These are phyloP conservation scores for Hydractinia symbiolongicarpus DNA, from an alignment of 30 jellyfish, hydroid and myxozoan genomes.

Conservation along the genomic window DNA sequence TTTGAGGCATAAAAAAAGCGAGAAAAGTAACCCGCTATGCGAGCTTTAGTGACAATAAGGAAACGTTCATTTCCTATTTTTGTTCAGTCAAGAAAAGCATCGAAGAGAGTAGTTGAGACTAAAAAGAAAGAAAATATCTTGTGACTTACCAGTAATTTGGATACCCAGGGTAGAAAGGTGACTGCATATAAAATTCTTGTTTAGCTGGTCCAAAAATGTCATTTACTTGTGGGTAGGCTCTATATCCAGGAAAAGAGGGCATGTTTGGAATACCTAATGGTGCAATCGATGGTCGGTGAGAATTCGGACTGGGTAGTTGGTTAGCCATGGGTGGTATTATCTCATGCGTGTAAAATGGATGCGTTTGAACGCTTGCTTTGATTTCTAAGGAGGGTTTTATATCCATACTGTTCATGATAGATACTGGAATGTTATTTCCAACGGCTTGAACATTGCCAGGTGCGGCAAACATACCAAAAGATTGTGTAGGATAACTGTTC, in stretches of 20 bases:
- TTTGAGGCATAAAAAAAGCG: too few relatives aligned
- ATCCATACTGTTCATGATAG: slow-evolving; percentile 17
- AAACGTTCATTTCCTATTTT: neutral
- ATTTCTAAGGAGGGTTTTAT: slow-evolving; percentile 25
- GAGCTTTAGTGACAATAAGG: too few relatives aligned
- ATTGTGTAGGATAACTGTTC: slow-evolving; percentile 18
- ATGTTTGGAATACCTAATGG: slow-evolving; percentile 3
- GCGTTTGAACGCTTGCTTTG: slow-evolving; percentile 5
- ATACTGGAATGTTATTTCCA: neutral
- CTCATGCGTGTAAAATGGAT: slow-evolving; percentile 26
- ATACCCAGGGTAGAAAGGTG: slow-evolving; percentile 77
- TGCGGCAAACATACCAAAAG: slow-evolving; percentile 16
- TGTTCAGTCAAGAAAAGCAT: neutral
- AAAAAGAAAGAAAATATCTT: too few relatives aligned
- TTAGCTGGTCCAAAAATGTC: slow-evolving; percentile 68
- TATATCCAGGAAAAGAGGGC: slow-evolving; percentile 45
- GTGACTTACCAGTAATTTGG: slow-evolving; percentile 85
- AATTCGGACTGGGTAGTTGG: slow-evolving; percentile 38
- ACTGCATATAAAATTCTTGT: slow-evolving; percentile 85
- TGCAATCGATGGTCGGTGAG: slow-evolving; percentile 20
- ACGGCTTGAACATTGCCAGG: neutral
- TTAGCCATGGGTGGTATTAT: slow-evolving; percentile 6
- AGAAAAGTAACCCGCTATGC: too few relatives aligned
- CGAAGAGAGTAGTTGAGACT: neutral
- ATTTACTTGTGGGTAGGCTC: slow-evolving; percentile 73